These are phyloP conservation scores for Microcebus lehilahytsara DNA, from an alignment of 2,113 vertebrate species.

Conservation along the genomic window DNA sequence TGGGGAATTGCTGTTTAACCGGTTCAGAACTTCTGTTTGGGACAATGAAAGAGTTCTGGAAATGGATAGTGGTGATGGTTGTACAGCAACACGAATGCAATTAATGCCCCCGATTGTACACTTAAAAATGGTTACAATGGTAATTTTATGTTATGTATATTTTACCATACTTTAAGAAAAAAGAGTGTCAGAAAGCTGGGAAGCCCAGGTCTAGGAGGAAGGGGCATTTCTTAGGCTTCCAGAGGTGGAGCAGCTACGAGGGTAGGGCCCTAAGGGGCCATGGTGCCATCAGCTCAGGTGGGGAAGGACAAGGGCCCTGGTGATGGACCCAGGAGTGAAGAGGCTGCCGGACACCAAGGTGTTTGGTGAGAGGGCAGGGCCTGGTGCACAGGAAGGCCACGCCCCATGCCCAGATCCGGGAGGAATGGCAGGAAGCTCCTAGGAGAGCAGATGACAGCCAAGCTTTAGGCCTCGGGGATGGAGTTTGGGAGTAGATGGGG, in stretches of 20 bases:
- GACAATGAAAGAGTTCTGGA: not conserved
- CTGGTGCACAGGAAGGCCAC: too few species aligned
- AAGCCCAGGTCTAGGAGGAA: rapidly evolving
- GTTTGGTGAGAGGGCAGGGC: not conserved
- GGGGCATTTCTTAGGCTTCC: not conserved
- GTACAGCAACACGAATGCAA: not conserved
- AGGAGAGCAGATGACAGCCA: not conserved
- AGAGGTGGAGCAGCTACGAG: not conserved
- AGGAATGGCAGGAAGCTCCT: rapidly evolving
- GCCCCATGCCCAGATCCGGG: too few species aligned
- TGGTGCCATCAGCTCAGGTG: not conserved
- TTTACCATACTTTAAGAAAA: not conserved
- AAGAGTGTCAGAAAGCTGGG: not conserved
- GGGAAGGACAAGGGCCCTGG: not conserved
- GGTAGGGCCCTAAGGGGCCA: not conserved
- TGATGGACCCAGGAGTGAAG: rapidly evolving
- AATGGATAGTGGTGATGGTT: not conserved
- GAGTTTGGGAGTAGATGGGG: not conserved
- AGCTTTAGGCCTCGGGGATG: rapidly evolving
- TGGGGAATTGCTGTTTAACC: too few species aligned
- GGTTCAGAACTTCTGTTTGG: not conserved
- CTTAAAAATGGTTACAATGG: not conserved
- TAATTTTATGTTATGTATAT: not conserved
- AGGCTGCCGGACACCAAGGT: not conserved
- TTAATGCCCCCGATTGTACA: not conserved